Evolutionary conservation across 2,888 invertebrate species (phyloP).

Genomic region (Gari tellinella): DNA sequence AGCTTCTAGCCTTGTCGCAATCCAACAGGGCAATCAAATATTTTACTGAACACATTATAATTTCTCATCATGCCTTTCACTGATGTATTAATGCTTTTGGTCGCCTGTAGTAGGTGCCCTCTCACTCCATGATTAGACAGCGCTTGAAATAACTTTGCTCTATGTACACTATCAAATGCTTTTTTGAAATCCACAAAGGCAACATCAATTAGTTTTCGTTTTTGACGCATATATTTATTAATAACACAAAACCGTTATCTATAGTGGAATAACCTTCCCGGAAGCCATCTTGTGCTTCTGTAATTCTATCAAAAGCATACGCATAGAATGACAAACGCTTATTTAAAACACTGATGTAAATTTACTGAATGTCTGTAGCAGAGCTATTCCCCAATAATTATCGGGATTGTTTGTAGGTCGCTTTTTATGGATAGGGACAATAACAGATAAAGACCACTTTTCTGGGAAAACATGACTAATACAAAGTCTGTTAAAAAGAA

Average conservation of each 20-base stretch:
- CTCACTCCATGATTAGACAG: slow-evolving; percentile 7
- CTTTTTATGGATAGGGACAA: slow-evolving; percentile 9
- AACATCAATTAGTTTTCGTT: slow-evolving; percentile 12
- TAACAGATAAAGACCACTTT: neutral
- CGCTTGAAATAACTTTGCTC: slow-evolving; percentile 1
- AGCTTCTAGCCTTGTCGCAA: too few species aligned
- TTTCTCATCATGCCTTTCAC: too few species aligned
- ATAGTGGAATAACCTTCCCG: slow-evolving; percentile 6
- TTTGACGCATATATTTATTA: slow-evolving; percentile 11
- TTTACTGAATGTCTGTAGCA: slow-evolving; percentile 6
- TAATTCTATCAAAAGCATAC: slow-evolving; percentile 7
- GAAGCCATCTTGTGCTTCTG: slow-evolving; percentile 7
- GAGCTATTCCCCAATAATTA: slow-evolving; percentile 16
- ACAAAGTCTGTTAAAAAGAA: neutral
- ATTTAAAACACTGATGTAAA: slow-evolving; percentile 8
- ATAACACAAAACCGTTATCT: slow-evolving; percentile 26
- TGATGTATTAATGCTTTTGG: slow-evolving; percentile 1
- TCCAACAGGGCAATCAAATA: too few species aligned
- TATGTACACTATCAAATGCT: slow-evolving; percentile 17
- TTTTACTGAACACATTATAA: too few species aligned
- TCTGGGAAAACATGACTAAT: neutral
- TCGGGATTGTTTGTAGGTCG: slow-evolving; percentile 1
- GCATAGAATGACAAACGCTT: slow-evolving; percentile 13
- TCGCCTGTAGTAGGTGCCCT: slow-evolving; percentile 10
- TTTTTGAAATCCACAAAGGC: slow-evolving; percentile 24